These are phyloP conservation scores for Xiphorhynchus erythropygius DNA, from an alignment of 2,797 vertebrate genomes.

Conservation along the genomic window DNA sequence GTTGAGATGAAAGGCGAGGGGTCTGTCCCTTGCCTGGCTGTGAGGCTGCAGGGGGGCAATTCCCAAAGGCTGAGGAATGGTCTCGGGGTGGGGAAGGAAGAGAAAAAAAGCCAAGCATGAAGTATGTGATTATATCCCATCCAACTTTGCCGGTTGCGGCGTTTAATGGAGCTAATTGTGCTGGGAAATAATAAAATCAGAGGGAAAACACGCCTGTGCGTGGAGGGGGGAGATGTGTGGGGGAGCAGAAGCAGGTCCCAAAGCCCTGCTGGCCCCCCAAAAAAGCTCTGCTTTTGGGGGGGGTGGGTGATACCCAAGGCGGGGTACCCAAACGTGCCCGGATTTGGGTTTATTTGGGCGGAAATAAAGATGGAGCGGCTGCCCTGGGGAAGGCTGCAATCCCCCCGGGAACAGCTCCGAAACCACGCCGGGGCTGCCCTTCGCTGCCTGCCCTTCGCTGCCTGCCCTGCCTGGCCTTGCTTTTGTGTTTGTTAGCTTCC, in stretches of 20 bases:
- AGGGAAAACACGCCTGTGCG: not conserved
- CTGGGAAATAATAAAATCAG: not conserved
- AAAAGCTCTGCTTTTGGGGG: not conserved
- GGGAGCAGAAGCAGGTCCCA: not conserved
- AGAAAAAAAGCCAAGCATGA: not conserved
- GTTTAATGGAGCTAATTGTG: not conserved
- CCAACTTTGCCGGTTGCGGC: slow-evolving; percentile 23
- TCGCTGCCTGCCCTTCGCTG: not conserved
- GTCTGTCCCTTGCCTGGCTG: not conserved
- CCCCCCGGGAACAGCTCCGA: not conserved
- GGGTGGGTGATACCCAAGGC: not conserved
- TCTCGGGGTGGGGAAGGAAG: not conserved
- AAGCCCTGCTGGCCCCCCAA: fast-evolving
- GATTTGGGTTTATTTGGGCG: slow-evolving; percentile 13
- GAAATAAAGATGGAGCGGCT: slow-evolving; percentile 1
- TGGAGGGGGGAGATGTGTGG: not conserved
- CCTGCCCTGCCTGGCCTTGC: slow-evolving; percentile 31
- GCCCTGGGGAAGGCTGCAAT: not conserved
- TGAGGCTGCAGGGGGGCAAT: not conserved
- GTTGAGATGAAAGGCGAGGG: slow-evolving; percentile 21
- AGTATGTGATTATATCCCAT: not conserved
- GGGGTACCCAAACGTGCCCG: not conserved
- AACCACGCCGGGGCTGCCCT: not conserved
- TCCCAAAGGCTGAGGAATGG: slow-evolving; percentile 4
- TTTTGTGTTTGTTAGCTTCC: slow-evolving; percentile 56